Conservation (phyloP, 2,888 invertebrate species). For the Chloroclysta siterata region DNA sequence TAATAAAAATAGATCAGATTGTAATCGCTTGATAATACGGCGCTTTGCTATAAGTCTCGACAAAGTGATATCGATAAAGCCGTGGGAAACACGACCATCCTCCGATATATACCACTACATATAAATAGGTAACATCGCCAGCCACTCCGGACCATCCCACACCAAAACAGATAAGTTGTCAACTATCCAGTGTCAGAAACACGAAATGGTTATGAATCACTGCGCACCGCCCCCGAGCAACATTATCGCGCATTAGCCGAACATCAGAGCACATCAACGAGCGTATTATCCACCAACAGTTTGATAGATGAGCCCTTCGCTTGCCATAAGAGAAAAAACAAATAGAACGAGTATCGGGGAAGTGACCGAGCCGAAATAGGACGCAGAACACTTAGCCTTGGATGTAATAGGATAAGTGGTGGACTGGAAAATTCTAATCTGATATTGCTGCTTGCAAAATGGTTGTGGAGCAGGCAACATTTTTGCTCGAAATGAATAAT, state of each 20-base stretch:
- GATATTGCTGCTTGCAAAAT: conserved; percentile 27
- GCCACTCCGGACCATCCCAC: conserved; percentile 7
- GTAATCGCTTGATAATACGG: conserved; percentile 6
- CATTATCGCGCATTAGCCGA: conserved; percentile 57
- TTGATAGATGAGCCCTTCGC: conserved; percentile 41
- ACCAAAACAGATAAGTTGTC: conserved; percentile 40
- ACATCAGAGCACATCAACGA: conserved; percentile 56
- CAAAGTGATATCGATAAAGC: conserved; percentile 8
- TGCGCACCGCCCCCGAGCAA: conserved; percentile 38
- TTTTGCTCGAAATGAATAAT: conserved; percentile 8
- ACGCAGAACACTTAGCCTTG: conserved; percentile 32
- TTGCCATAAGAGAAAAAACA: conserved; percentile 32
- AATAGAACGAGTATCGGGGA: conserved; percentile 30
- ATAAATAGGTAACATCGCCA: conserved; percentile 5
- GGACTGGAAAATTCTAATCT: conserved; percentile 35
- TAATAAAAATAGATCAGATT: background rate
- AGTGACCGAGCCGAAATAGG: conserved; percentile 32
- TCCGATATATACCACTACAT: conserved; percentile 16
- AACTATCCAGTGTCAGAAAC: conserved; percentile 40
- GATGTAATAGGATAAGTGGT: conserved; percentile 38
- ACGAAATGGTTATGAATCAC: conserved; percentile 47
- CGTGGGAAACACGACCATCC: conserved; percentile 8
- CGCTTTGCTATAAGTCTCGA: conserved; percentile 1
- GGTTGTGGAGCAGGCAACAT: conserved; percentile 10
- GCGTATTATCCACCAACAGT: conserved; percentile 42